Conservation (phyloP, 2,113 vertebrate genomes). For the Phylloscopus trochiloides region DNA sequence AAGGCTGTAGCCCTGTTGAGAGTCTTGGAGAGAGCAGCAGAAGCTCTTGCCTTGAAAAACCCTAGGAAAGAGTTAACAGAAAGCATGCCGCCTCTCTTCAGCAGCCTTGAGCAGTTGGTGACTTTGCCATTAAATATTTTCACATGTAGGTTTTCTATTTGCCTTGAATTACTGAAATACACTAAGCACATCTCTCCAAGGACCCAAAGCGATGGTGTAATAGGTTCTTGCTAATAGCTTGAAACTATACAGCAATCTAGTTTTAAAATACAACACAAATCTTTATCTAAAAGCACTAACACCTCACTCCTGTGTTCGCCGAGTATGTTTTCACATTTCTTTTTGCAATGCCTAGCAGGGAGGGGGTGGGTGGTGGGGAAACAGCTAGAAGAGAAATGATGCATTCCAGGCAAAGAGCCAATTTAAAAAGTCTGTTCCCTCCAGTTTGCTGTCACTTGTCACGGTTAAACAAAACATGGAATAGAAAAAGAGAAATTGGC, state of each 20-base stretch:
- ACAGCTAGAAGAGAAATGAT: slow-evolving; percentile 79
- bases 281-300: slow-evolving; percentile 80
- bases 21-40: not conserved
- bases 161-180: slow-evolving; percentile 82
- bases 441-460: slow-evolving; percentile 84
- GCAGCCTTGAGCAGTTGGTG: slow-evolving; percentile 60
- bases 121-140: slow-evolving; percentile 79
- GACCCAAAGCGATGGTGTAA: slow-evolving; percentile 66
- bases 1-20: not conserved
- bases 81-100: slow-evolving; percentile 7
- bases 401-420: slow-evolving; percentile 81
- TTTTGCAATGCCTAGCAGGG: slow-evolving; percentile 63
- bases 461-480: slow-evolving; percentile 82
- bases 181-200: slow-evolving; percentile 78
- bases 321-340: slow-evolving; percentile 76
- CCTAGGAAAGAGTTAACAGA: slow-evolving; percentile 59
- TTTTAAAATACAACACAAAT: slow-evolving; percentile 85
- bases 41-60: not conserved
- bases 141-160: slow-evolving; percentile 77
- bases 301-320: slow-evolving; percentile 72
- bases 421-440: slow-evolving; percentile 82
- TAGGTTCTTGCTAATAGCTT: slow-evolving; percentile 80
- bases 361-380: not conserved
- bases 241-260: slow-evolving; percentile 79
- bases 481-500: slow-evolving; percentile 81